These are phyloP conservation scores for Phallusia fumigata DNA, from an alignment of 23 tunicate species.

Conservation along the genomic window DNA sequence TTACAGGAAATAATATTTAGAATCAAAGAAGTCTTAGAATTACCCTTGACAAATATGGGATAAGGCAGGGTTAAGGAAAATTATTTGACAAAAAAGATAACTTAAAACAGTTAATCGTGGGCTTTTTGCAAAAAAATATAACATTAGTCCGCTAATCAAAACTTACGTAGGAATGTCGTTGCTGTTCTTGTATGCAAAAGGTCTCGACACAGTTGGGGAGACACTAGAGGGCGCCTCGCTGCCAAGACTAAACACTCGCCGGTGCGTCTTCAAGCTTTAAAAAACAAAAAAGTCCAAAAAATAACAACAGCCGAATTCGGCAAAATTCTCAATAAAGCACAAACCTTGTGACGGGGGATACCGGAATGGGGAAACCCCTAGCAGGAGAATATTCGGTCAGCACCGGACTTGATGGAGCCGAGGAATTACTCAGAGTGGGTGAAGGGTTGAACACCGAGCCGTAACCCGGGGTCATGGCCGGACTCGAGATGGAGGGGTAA, in stretches of 20 bases:
- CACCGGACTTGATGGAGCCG: background rate
- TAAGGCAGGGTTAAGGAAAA: too few relatives aligned
- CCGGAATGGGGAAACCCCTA: background rate
- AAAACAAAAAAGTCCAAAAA: background rate
- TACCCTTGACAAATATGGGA: too few relatives aligned
- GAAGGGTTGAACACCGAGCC: background rate
- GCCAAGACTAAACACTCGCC: constrained; percentile 1
- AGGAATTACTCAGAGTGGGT: background rate
- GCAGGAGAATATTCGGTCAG: background rate
- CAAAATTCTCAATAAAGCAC: background rate
- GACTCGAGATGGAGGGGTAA: background rate
- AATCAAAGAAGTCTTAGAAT: too few relatives aligned
- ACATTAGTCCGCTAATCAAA: background rate
- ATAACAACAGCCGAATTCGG: background rate
- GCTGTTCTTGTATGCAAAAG: background rate
- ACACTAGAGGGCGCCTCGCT: constrained; percentile 8
- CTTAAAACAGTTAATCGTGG: background rate
- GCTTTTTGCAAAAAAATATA: background rate
- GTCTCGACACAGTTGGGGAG: background rate
- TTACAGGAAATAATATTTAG: too few relatives aligned
- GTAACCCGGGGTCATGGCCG: constrained; percentile 2
- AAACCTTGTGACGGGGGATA: background rate
- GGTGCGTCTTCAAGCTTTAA: constrained; percentile 6
- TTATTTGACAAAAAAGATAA: too few relatives aligned
- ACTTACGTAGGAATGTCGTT: background rate